Evolutionary conservation across 2,888 invertebrate species (phyloP).

Genomic region (Trichacis sp.): DNA sequence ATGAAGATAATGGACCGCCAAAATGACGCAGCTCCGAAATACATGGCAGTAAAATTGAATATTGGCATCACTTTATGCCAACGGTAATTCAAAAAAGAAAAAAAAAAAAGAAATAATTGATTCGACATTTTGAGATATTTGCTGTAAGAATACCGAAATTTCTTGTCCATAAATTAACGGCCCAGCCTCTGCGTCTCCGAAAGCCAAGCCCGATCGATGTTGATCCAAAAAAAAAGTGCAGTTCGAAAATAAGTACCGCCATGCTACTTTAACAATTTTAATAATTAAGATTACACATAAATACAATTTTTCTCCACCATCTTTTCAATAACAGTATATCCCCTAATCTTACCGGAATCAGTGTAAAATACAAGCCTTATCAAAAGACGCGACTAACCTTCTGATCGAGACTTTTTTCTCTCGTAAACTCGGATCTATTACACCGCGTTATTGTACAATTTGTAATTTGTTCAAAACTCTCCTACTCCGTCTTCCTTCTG

Average conservation of each 20-base stretch:
- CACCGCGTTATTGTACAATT: not conserved
- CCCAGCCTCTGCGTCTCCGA: conserved; percentile 60
- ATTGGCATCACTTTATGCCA: no score
- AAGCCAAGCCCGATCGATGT: no score
- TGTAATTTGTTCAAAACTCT: conserved; percentile 1
- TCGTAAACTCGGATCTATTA: not conserved
- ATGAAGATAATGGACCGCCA: no score
- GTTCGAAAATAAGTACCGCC: conserved; percentile 36
- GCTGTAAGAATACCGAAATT: no score
- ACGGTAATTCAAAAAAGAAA: no score
- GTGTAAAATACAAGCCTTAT: conserved; percentile 24
- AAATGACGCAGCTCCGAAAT: no score
- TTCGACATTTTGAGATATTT: no score
- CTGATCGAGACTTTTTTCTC: not conserved
- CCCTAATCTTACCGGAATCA: conserved; percentile 20
- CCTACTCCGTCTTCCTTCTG: conserved; percentile 4
- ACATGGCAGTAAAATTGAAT: no score
- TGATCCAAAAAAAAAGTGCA: not conserved
- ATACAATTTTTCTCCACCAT: conserved; percentile 19
- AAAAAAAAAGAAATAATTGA: no score
- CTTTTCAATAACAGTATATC: conserved; percentile 18
- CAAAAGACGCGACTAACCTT: conserved; percentile 14
- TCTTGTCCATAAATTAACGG: no score
- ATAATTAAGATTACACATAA: conserved; percentile 26
- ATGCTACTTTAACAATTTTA: conserved; percentile 39